Evolutionary conservation across 2,113 vertebrate genomes (phyloP).

Genomic region (Kryptolebias marmoratus): DNA sequence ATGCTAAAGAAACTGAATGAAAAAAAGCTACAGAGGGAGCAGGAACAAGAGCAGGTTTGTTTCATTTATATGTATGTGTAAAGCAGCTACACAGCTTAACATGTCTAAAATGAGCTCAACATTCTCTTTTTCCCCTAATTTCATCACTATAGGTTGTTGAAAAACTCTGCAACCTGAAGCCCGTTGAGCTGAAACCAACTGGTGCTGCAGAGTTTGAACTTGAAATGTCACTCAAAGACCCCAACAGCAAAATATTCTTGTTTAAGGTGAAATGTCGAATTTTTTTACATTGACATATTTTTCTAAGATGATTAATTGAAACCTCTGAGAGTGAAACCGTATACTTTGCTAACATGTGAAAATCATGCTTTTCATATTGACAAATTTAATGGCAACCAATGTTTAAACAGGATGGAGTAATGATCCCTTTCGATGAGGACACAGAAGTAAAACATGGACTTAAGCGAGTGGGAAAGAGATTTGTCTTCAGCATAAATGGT

Average conservation of each 20-base stretch:
- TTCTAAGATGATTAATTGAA: background rate
- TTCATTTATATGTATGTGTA: background rate
- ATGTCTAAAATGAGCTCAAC: no score
- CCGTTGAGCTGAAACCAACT: slow-evolving; percentile 78
- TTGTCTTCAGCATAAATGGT: slow-evolving; percentile 84
- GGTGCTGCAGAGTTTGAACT: slow-evolving; percentile 84
- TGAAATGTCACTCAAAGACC: slow-evolving; percentile 86
- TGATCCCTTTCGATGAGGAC: slow-evolving; percentile 77
- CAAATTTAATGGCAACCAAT: background rate
- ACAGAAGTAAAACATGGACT: slow-evolving; percentile 81
- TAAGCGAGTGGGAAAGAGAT: slow-evolving; percentile 83
- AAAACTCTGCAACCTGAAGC: slow-evolving; percentile 79
- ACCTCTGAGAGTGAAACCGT: background rate
- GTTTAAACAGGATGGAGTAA: slow-evolving; percentile 83
- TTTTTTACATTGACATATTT: background rate
- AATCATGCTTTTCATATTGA: background rate
- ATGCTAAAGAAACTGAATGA: slow-evolving; percentile 87
- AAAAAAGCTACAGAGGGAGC: slow-evolving; percentile 80
- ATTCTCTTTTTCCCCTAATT: background rate
- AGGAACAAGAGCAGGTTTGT: slow-evolving; percentile 80
- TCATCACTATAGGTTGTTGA: slow-evolving; percentile 78
- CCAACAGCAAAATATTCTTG: slow-evolving; percentile 83
- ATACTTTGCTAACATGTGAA: background rate
- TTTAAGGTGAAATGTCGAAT: slow-evolving; percentile 83
- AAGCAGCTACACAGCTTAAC: background rate